A percentile compares a stretch with the other conserved stretches of the same genome.
phyloP scores from a whole-genome alignment of 2,797 vertebrate species.

The Pseudopleuronectes americanus region DNA sequence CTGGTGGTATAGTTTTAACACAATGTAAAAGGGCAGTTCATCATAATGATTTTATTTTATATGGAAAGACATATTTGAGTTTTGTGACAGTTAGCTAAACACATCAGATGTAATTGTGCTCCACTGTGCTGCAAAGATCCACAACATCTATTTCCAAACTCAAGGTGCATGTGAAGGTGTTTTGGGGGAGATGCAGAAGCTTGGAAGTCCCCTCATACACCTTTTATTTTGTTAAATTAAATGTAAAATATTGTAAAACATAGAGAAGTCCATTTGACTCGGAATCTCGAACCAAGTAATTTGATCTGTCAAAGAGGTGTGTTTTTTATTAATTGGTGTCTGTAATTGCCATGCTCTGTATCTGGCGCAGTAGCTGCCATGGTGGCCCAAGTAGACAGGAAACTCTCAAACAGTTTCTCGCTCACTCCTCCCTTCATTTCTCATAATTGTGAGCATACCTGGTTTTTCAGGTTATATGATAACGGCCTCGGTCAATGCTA shows the following conservation, averaged over 20 bases:
- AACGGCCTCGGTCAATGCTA: accelerated
- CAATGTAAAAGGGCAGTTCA: neutral
- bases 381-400: neutral
- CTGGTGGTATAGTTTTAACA: neutral
- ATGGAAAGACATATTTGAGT: neutral
- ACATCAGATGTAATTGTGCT: neutral
- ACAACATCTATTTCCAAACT: too few relatives aligned
- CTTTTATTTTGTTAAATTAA: neutral
- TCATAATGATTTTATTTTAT: neutral
- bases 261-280: neutral
- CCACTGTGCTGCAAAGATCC: neutral
- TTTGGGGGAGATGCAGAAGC: too few relatives aligned
- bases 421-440: neutral
- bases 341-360: constrained; percentile 2
- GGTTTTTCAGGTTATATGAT: constrained; percentile 41
- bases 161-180: too few relatives aligned
- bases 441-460: neutral
- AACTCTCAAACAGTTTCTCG: neutral
- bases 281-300: neutral
- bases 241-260: constrained; percentile 2
- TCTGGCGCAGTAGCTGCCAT: neutral
- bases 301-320: neutral
- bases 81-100: neutral
- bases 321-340: neutral
- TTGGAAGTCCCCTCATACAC: neutral